Evolutionary conservation across 1,140 invertebrate species (phyloP).

Genomic region (Cephus cinctus): DNA sequence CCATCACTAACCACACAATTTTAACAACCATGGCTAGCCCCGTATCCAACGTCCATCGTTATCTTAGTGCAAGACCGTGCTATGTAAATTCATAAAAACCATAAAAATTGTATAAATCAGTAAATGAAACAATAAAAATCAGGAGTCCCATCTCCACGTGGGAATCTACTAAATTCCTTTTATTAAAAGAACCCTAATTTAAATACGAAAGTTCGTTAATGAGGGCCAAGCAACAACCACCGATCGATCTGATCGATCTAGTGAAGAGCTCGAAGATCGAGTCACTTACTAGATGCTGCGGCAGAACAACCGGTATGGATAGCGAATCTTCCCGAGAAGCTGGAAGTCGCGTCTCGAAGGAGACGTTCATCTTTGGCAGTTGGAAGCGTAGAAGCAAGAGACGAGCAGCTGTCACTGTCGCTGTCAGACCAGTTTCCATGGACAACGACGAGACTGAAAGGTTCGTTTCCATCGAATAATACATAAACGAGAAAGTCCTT

Average conservation of each 20-base stretch:
- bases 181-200: too few species aligned
- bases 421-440: not conserved
- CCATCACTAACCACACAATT: too few species aligned
- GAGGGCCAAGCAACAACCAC: not conserved
- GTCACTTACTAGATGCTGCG: not conserved
- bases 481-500: slow-evolving; percentile 17
- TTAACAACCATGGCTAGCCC: too few species aligned
- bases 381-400: slow-evolving; percentile 27
- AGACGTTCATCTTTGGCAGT: slow-evolving; percentile 36
- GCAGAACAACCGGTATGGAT: not conserved
- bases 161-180: too few species aligned
- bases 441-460: not conserved
- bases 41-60: too few species aligned
- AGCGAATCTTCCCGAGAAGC: not conserved
- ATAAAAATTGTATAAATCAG: too few species aligned
- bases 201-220: too few species aligned
- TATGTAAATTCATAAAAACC: too few species aligned
- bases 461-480: not conserved
- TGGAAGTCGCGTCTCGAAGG: slow-evolving; percentile 3
- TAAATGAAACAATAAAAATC: too few species aligned
- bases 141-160: too few species aligned
- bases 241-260: not conserved
- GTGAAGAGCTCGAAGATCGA: slow-evolving; percentile 1
- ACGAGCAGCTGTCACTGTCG: slow-evolving; percentile 8
- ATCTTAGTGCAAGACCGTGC: too few species aligned